phyloP scores from a whole-genome alignment of 2,888 invertebrate genomes.

The Perdita meconis region DNA sequence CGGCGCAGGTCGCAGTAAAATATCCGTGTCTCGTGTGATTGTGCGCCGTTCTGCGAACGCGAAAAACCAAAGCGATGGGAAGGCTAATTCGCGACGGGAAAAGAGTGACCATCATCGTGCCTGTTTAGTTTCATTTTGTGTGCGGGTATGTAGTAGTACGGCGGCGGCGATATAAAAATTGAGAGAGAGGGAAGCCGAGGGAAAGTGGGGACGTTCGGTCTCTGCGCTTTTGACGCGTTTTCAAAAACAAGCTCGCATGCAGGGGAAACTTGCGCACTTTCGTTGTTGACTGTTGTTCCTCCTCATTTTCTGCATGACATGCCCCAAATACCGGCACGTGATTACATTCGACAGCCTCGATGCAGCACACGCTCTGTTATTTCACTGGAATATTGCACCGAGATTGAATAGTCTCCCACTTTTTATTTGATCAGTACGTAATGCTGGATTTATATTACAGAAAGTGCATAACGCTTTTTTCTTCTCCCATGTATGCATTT shows the following conservation, averaged over 20 bases:
- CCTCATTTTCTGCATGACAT: constrained; percentile 14
- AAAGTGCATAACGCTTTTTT: too few relatives aligned
- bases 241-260: constrained; percentile 22
- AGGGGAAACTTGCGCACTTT: constrained; percentile 21
- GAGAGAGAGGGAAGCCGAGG: background rate
- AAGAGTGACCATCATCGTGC: background rate
- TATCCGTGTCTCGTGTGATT: constrained; percentile 16
- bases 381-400: too few relatives aligned
- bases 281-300: constrained; percentile 36
- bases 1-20: constrained; percentile 36
- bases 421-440: background rate
- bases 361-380: background rate
- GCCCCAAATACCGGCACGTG: background rate
- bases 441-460: too few relatives aligned
- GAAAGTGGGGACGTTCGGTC: constrained; percentile 12
- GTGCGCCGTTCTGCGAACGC: constrained; percentile 14
- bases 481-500: too few relatives aligned
- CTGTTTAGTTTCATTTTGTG: constrained; percentile 29
- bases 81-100: constrained; percentile 17
- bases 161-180: constrained; percentile 11
- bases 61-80: constrained; percentile 23
- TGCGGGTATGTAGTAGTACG: constrained; percentile 29
- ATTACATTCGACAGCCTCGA: background rate
- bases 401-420: too few relatives aligned
- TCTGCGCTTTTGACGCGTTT: constrained; percentile 10